A percentile compares a stretch with the other conserved stretches of the same genome.
Evolutionary conservation across 2,888 invertebrate genomes (phyloP).

Genomic region (Amphimallon solstitiale): DNA sequence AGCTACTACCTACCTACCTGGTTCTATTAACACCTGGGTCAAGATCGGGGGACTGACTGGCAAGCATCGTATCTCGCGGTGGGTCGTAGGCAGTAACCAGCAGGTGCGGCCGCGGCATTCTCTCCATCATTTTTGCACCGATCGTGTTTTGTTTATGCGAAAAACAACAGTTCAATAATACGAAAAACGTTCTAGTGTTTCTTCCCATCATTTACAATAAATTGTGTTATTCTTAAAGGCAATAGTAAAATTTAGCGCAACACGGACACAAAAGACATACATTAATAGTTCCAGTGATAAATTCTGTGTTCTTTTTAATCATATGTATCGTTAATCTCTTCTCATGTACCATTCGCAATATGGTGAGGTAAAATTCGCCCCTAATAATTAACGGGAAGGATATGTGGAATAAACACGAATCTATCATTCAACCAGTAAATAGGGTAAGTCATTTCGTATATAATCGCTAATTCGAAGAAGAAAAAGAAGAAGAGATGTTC

Average conservation of each 20-base stretch:
- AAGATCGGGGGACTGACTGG: slow-evolving; percentile 53
- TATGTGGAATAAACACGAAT: slow-evolving; percentile 37
- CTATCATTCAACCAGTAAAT: slow-evolving; percentile 28
- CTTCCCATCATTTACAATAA: not conserved
- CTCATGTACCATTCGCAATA: slow-evolving; percentile 29
- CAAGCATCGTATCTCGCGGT: slow-evolving; percentile 46
- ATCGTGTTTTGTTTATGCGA: slow-evolving; percentile 26
- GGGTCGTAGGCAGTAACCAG: slow-evolving; percentile 51
- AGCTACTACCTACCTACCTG: slow-evolving; percentile 39
- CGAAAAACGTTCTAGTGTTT: not conserved
- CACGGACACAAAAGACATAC: not conserved
- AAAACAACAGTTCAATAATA: slow-evolving; percentile 1
- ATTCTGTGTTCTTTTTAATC: slow-evolving; percentile 20
- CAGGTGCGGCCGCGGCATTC: slow-evolving; percentile 54
- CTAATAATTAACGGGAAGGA: slow-evolving; percentile 3
- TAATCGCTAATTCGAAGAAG: not conserved
- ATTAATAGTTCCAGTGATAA: slow-evolving; percentile 14
- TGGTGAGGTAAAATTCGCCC: slow-evolving; percentile 34
- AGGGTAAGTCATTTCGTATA: slow-evolving; percentile 29
- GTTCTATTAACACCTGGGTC: slow-evolving; percentile 46
- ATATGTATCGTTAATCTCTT: not conserved
- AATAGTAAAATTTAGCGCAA: too few relatives aligned
- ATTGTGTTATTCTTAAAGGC: too few relatives aligned
- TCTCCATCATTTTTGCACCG: slow-evolving; percentile 27
- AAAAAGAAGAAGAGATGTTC: too few relatives aligned